Evolutionary conservation across 2,888 invertebrate genomes (phyloP).

Genomic region (Chorisops tibialis): DNA sequence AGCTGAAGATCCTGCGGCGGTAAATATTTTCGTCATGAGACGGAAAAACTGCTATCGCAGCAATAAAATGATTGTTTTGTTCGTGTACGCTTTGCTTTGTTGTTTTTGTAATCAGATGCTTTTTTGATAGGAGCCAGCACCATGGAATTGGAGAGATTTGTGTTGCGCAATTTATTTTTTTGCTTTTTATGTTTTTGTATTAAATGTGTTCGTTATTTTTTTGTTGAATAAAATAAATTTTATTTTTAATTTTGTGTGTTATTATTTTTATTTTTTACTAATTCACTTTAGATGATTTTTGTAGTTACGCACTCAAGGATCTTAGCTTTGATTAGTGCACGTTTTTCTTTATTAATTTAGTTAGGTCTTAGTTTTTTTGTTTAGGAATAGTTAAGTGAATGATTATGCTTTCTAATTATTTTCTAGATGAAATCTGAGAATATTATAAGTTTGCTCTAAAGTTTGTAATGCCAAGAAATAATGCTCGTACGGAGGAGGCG

Average conservation of each 20-base stretch:
- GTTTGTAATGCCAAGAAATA: too few species aligned
- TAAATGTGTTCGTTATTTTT: neutral
- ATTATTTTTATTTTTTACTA: neutral
- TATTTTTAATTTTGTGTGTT: neutral
- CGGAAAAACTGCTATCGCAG: neutral
- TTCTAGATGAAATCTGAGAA: too few species aligned
- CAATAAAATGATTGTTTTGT: neutral
- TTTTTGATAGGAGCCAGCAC: neutral
- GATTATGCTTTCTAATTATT: too few species aligned
- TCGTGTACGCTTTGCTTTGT: neutral
- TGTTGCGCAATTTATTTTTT: neutral
- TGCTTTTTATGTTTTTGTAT: neutral
- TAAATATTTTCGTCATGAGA: constrained; percentile 16
- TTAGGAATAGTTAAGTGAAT: too few species aligned
- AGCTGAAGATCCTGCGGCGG: neutral
- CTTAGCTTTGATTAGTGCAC: too few species aligned
- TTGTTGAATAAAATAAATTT: neutral
- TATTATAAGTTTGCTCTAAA: too few species aligned
- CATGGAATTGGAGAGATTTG: neutral
- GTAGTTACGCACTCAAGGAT: too few species aligned
- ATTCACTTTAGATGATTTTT: too few species aligned
- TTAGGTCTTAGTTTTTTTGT: neutral
- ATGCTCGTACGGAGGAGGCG: too few species aligned
- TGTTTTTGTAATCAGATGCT: constrained; percentile 6
- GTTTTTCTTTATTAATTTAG: neutral